These are phyloP conservation scores for Pangasius djambal DNA, from an alignment of 2,797 vertebrate species.

Conservation along the genomic window DNA sequence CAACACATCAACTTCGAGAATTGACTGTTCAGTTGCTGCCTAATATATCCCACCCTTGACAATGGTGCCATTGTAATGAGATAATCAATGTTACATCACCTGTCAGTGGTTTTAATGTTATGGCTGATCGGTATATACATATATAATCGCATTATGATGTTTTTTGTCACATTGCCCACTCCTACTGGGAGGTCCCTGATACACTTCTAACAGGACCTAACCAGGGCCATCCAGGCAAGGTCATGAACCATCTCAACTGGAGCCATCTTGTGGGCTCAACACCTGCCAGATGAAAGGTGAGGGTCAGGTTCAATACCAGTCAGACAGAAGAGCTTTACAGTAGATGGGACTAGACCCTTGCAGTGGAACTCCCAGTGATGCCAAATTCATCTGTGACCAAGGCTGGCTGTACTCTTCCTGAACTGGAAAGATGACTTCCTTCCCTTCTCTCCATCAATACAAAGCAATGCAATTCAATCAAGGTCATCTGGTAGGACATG, in stretches of 20 bases:
- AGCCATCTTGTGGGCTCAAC: background rate
- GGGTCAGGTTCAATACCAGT: background rate
- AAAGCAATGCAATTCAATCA: conserved; percentile 16
- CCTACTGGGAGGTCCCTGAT: background rate
- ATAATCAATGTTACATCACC: too few relatives aligned
- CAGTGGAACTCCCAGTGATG: background rate
- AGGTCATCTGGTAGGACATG: conserved; percentile 27
- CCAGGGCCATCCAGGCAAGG: too few relatives aligned
- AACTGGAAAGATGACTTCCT: background rate
- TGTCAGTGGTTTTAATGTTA: too few relatives aligned
- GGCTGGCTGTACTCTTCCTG: background rate
- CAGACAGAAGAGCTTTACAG: background rate
- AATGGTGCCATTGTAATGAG: too few relatives aligned
- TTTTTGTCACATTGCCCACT: background rate
- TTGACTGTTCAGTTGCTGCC: too few relatives aligned
- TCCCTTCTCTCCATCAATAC: conserved; percentile 17
- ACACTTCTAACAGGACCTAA: background rate
- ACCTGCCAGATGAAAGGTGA: background rate
- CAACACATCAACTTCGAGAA: too few relatives aligned
- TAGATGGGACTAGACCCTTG: background rate
- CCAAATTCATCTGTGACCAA: background rate
- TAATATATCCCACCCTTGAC: too few relatives aligned
- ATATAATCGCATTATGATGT: background rate
- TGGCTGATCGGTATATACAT: too few relatives aligned
- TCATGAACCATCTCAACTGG: background rate